Evolutionary conservation across 2,113 vertebrate genomes (phyloP).

Genomic region (Xiphorhynchus elegans): DNA sequence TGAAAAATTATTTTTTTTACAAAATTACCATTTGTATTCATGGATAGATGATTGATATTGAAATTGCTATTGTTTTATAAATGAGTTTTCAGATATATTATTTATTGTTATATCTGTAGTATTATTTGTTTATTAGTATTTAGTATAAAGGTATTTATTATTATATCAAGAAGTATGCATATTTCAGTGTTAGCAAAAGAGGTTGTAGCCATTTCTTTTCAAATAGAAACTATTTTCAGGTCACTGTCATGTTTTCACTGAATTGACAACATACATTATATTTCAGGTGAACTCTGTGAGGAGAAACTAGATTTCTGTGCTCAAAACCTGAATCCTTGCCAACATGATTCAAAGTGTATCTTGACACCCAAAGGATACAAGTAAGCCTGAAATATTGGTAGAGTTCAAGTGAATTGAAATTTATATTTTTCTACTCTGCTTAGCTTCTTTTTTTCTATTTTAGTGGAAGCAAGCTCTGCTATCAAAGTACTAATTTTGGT

Average conservation of each 20-base stretch:
- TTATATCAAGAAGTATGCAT: background rate
- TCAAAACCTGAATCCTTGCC: slow-evolving; percentile 92
- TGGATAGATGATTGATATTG: background rate
- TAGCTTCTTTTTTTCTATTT: background rate
- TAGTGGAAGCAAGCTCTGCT: background rate
- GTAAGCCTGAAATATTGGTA: slow-evolving; percentile 76
- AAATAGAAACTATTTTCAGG: background rate
- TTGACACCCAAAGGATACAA: slow-evolving; percentile 89
- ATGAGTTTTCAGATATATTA: background rate
- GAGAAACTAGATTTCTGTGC: slow-evolving; percentile 97
- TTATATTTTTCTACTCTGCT: background rate
- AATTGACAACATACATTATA: slow-evolving; percentile 26
- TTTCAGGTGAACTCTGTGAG: slow-evolving; percentile 93
- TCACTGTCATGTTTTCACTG: background rate
- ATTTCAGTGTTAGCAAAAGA: background rate
- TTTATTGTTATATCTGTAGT: background rate
- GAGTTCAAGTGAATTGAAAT: background rate
- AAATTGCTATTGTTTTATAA: background rate
- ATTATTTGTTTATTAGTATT: background rate
- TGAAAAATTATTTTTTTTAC: background rate
- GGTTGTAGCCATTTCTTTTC: background rate
- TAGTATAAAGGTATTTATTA: background rate
- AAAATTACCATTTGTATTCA: background rate
- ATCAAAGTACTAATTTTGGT: background rate
- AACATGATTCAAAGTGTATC: slow-evolving; percentile 96